Base-by-base conservation (phyloP, 2,797 vertebrate species). In the Manis javanica region DNA sequence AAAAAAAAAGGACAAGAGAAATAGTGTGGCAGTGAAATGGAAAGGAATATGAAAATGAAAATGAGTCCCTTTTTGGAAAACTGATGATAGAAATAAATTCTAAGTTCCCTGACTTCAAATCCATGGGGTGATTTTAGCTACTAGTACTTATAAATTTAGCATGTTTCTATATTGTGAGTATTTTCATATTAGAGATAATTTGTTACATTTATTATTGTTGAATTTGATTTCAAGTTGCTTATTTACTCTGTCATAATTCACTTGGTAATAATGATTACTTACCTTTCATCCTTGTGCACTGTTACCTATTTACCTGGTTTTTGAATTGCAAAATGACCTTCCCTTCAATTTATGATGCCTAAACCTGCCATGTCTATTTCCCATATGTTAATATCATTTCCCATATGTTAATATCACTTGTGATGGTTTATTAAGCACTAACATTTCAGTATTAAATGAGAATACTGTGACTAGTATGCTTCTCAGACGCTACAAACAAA, bases 11-110 rank as follows among this genome's bases (percentile, higher is more conserved):
- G 4, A 21, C 31, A 84, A 39, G 1, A 12, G 10, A 85, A 79
- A 59, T 51, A 84, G 78, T 23, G 31, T 77, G n/a, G 3, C 29
- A 53, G 51, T 53, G 55, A 61, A 85, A 59, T 61, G 3, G 3
- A 94, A 59, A 85, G 5, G 6, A 46, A 85, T 51, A 42, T 84
- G 23, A 94, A 92, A 83, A 29, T 90, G 7, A 87, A 83, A 68
- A 61, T 72, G 13, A 69, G 4, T 3, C 29, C 12, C 5, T 53
- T 49, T 66, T n/a, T 66, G 11, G 5, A 85, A 90, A 95, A 42
- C n/a, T 61, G 49, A 66, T 74, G 23, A 57, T 10, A 78, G 13
- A 90, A 87, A 72, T 66, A 93, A 89, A 71, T 71, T 78, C 4
- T 88, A 37, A 68, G n/a, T 51, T 64, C 46, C 9, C 24, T 49